Evolutionary conservation across 2,888 invertebrate species (phyloP).

Genomic region (Baccha elongata): DNA sequence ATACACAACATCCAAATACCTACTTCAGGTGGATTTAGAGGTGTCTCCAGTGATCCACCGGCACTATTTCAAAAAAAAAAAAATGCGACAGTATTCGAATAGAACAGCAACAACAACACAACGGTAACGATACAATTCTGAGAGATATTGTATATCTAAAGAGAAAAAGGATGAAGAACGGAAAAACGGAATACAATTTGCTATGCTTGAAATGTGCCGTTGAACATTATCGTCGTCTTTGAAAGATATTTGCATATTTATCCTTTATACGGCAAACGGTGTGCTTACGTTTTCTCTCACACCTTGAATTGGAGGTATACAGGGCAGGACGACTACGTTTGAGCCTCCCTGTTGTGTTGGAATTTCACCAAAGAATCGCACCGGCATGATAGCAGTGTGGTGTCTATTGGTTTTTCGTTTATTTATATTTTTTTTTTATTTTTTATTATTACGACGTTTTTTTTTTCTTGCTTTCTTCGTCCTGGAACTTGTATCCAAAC

Average conservation of each 20-base stretch:
- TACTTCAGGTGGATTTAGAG: conserved; percentile 69
- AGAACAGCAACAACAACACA: conserved; percentile 30
- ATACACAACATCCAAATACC: conserved; percentile 67
- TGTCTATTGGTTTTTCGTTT: conserved; percentile 70
- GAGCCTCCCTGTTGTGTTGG: conserved; percentile 11
- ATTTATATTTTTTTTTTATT: conserved; percentile 38
- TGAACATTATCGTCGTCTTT: conserved; percentile 72
- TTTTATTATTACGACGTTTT: conserved; percentile 43
- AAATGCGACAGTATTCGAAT: conserved; percentile 23
- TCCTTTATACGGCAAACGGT: conserved; percentile 71
- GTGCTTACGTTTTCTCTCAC: conserved; percentile 72
- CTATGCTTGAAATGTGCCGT: conserved; percentile 72
- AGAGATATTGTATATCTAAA: neutral
- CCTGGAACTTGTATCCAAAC: conserved; percentile 65
- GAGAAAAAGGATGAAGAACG: conserved; percentile 4
- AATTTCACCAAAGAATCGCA: conserved; percentile 42
- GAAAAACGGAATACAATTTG: conserved; percentile 62
- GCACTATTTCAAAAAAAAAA: conserved; percentile 15
- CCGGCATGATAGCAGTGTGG: conserved; percentile 17
- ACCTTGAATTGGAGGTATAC: conserved; percentile 36
- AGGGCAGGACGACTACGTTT: neutral
- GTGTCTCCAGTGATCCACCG: conserved; percentile 46
- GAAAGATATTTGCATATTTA: conserved; percentile 73
- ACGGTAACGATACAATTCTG: conserved; percentile 35
- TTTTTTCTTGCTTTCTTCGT: conserved; percentile 23